Percentiles rank a stretch among this genome's conserved stretches.
These are phyloP conservation scores for Sebastes elongatus DNA, from an alignment of 2,797 vertebrate species.

Conservation along the genomic window DNA sequence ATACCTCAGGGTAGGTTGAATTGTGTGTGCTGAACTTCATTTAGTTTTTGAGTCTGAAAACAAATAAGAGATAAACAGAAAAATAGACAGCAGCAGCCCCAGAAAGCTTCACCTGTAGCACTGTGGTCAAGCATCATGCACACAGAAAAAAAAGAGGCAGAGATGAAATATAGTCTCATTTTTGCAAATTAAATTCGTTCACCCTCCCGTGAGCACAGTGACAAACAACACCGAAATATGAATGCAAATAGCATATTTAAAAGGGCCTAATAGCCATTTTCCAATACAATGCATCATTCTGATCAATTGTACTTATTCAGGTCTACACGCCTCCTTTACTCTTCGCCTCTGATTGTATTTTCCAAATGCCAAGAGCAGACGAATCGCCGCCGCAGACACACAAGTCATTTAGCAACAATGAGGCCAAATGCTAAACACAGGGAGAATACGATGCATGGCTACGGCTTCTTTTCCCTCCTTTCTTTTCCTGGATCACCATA, in stretches of 20 bases:
- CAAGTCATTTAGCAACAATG: slow-evolving; percentile 74
- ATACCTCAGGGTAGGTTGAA: slow-evolving; percentile 3
- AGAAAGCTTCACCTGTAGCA: background rate
- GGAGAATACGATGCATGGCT: slow-evolving; percentile 29
- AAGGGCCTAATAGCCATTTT: slow-evolving; percentile 70
- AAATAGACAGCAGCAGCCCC: background rate
- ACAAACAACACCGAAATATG: slow-evolving; percentile 64
- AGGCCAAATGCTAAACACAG: slow-evolving; percentile 69
- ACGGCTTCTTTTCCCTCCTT: background rate
- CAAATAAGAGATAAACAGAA: background rate
- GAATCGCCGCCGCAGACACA: slow-evolving; percentile 60
- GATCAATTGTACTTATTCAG: slow-evolving; percentile 78
- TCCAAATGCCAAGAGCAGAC: slow-evolving; percentile 78
- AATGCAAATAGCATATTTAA: slow-evolving; percentile 80
- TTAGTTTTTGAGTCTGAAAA: background rate
- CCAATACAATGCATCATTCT: slow-evolving; percentile 74
- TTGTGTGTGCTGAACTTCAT: background rate
- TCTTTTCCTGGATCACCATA: slow-evolving; percentile 16
- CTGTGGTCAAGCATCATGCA: slow-evolving; percentile 18
- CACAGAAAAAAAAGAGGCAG: background rate
- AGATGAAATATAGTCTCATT: slow-evolving; percentile 49
- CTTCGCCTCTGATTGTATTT: slow-evolving; percentile 78
- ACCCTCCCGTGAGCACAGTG: slow-evolving; percentile 49
- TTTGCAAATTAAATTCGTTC: slow-evolving; percentile 62
- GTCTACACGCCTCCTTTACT: slow-evolving; percentile 70